These are phyloP conservation scores for Sipha flava DNA, from an alignment of 1,140 invertebrate genomes.

Conservation along the genomic window DNA sequence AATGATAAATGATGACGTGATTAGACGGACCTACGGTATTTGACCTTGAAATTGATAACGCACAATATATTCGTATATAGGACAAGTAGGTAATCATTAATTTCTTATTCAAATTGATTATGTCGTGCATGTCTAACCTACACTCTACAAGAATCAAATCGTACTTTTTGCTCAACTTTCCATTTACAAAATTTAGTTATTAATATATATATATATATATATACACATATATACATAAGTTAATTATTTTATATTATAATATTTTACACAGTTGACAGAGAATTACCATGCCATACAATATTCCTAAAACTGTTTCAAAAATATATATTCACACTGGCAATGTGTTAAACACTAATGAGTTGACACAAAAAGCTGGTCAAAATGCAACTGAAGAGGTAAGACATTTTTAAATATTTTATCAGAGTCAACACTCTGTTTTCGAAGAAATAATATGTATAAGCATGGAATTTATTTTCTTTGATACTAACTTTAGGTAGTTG, in stretches of 20 bases:
- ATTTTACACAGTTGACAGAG: neutral
- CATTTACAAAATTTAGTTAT: too few relatives aligned
- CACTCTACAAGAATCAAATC: neutral
- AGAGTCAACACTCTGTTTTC: too few relatives aligned
- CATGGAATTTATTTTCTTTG: neutral
- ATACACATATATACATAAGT: too few relatives aligned
- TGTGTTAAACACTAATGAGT: constrained; percentile 68
- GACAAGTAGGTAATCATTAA: neutral
- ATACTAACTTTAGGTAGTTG: constrained; percentile 27
- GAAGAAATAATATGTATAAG: too few relatives aligned
- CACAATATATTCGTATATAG: neutral
- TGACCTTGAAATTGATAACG: constrained; percentile 19
- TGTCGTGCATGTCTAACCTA: neutral
- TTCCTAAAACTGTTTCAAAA: constrained; percentile 37
- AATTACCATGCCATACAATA: constrained; percentile 31
- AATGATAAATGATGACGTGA: too few relatives aligned
- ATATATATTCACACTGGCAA: constrained; percentile 71
- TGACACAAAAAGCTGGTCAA: constrained; percentile 72
- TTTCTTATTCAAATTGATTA: neutral
- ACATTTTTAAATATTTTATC: neutral
- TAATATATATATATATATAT: too few relatives aligned
- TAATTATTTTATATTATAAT: too few relatives aligned
- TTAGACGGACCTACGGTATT: neutral
- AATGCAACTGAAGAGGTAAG: constrained; percentile 73
- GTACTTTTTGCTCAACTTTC: neutral